Evolutionary conservation across 1,140 invertebrate species (phyloP).

Genomic region (Psix sp.): DNA sequence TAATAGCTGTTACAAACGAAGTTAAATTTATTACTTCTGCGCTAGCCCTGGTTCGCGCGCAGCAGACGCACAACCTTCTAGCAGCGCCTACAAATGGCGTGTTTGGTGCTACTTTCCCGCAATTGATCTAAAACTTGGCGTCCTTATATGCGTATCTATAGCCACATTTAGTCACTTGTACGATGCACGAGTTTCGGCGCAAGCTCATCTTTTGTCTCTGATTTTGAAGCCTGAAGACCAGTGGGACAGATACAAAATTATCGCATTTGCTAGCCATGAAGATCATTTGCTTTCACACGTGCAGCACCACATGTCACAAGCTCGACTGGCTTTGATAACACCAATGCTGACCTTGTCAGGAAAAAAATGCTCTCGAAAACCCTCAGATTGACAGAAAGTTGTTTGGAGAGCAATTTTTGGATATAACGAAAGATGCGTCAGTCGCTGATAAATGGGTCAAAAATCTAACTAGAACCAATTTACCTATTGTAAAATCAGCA

Average conservation of each 20-base stretch:
- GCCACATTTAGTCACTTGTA: no score
- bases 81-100: no score
- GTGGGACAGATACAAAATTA: conserved; percentile 3
- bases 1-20: no score
- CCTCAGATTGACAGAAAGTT: conserved; percentile 3
- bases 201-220: no score
- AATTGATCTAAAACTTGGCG: no score
- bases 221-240: background rate
- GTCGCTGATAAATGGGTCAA: background rate
- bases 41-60: no score
- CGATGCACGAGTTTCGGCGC: no score
- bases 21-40: no score
- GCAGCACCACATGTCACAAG: conserved; percentile 7
- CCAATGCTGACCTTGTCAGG: background rate
- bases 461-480: background rate
- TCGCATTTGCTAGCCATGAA: background rate
- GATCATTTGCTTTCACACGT: background rate
- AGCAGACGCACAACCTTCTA: no score
- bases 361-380: conserved; percentile 1
- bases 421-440: background rate
- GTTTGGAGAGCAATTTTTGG: background rate
- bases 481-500: background rate
- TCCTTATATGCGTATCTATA: no score
- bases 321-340: conserved; percentile 1
- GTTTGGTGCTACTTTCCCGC: no score